Conservation (phyloP, 2,888 invertebrate species). For the Troides oblongomaculatus region DNA sequence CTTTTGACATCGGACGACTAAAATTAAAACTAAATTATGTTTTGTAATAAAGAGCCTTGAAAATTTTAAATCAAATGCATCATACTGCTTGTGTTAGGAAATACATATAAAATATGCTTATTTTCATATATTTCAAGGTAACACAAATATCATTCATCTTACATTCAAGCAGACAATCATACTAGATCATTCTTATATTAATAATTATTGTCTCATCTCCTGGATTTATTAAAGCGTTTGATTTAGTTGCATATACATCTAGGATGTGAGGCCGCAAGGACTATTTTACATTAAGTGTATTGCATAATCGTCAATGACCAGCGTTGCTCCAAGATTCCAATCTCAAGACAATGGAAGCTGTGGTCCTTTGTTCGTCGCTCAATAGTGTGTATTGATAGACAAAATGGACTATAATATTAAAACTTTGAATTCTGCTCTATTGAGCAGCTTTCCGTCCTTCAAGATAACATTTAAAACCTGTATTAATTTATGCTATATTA, state of each 20-base stretch:
- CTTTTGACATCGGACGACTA: no score
- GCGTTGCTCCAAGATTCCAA: neutral
- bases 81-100: neutral
- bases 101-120: neutral
- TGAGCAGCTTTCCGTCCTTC: neutral
- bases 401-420: neutral
- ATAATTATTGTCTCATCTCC: neutral
- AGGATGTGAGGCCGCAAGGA: neutral
- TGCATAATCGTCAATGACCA: neutral
- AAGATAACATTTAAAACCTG: no score
- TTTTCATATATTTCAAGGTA: neutral
- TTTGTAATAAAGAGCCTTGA: neutral
- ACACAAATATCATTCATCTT: neutral
- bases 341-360: neutral
- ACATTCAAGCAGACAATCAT: neutral
- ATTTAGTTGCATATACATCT: neutral
- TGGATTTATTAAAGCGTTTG: neutral
- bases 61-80: neutral
- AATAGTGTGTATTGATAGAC: neutral
- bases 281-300: slow-evolving; percentile 1
- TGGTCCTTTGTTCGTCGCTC: neutral
- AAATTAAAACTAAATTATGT: neutral
- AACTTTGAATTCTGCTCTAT: neutral
- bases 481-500: no score
- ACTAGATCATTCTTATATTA: neutral